phyloP scores from a whole-genome alignment of 2,888 invertebrate genomes.

The Eupithecia exiguata region DNA sequence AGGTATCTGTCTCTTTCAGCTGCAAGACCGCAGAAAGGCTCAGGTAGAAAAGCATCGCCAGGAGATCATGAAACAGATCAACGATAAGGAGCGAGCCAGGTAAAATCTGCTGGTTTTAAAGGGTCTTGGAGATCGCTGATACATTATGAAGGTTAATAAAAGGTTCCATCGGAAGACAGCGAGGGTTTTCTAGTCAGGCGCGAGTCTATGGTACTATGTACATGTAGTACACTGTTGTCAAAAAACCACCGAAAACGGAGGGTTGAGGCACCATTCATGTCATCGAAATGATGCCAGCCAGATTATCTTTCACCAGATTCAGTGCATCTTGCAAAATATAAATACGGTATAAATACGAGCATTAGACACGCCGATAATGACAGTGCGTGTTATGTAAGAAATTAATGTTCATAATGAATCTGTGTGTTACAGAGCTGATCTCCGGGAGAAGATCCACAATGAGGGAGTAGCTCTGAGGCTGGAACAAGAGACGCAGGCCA shows the following conservation, averaged over 20 bases:
- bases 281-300: too few relatives aligned
- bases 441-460: constrained; percentile 85
- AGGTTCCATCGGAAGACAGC: too few relatives aligned
- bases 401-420: neutral
- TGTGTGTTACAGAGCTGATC: constrained; percentile 71
- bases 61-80: constrained; percentile 87
- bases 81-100: constrained; percentile 87
- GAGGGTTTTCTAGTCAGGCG: too few relatives aligned
- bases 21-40: constrained; percentile 79
- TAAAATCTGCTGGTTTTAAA: constrained; percentile 35
- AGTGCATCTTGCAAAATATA: too few relatives aligned
- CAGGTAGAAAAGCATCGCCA: constrained; percentile 83
- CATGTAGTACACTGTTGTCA: too few relatives aligned
- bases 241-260: too few relatives aligned
- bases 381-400: neutral
- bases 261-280: too few relatives aligned
- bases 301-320: too few relatives aligned
- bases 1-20: constrained; percentile 53
- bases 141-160: neutral
- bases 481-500: constrained; percentile 83
- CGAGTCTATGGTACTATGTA: too few relatives aligned
- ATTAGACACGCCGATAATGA: neutral
- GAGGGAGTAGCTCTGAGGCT: constrained; percentile 86
- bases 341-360: neutral
- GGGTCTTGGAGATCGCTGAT: neutral